These are phyloP conservation scores for Sceliomorpha sp. DNA, from an alignment of 2,888 invertebrate species.

Conservation along the genomic window DNA sequence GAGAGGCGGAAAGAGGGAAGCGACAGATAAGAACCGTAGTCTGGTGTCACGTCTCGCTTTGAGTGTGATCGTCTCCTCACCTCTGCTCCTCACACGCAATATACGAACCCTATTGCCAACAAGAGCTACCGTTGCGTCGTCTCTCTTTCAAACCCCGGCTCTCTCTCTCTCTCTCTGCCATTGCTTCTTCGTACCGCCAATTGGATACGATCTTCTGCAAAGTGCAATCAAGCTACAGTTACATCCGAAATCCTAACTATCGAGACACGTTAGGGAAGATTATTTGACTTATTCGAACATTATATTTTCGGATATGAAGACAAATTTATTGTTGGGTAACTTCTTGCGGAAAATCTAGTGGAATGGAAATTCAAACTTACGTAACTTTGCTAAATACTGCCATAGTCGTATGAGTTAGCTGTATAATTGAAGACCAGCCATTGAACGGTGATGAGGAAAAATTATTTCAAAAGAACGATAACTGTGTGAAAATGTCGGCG, in stretches of 20 bases:
- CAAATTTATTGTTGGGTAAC: too few species aligned
- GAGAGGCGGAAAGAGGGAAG: constrained; percentile 62
- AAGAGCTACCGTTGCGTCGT: constrained; percentile 34
- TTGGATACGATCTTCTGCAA: constrained; percentile 49
- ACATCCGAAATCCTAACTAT: constrained; percentile 50
- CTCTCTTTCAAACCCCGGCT: constrained; percentile 26
- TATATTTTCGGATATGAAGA: too few species aligned
- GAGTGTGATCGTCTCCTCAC: constrained; percentile 71
- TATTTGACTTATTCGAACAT: too few species aligned
- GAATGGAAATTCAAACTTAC: too few species aligned
- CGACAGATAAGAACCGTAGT: constrained; percentile 74
- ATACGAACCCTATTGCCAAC: constrained; percentile 44
- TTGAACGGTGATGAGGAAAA: too few species aligned
- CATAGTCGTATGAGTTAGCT: too few species aligned
- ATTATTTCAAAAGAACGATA: too few species aligned
- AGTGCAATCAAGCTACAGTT: constrained; percentile 47
- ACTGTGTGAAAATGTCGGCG: too few species aligned
- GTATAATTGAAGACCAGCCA: too few species aligned
- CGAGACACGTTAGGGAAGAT: constrained; percentile 27
- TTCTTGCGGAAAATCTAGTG: too few species aligned
- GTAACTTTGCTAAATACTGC: too few species aligned
- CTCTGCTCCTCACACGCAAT: constrained; percentile 61
- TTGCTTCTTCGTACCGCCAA: constrained; percentile 31
- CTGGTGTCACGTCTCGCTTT: constrained; percentile 76
- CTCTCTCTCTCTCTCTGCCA: too few species aligned